Conservation (phyloP, 2,797 vertebrate species). For the Enteromius treurensis region DNA sequence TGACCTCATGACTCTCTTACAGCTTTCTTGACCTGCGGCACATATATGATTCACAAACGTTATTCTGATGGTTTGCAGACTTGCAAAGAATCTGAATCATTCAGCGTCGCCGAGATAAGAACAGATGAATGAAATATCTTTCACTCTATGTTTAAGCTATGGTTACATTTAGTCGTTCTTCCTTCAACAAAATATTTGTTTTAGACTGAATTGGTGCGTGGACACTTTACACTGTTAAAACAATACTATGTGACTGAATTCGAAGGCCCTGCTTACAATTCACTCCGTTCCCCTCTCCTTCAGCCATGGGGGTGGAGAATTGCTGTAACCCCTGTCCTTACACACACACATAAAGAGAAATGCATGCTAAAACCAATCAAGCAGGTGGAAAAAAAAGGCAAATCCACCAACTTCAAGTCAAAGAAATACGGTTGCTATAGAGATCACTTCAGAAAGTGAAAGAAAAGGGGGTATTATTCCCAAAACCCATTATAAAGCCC, state of each 20-base stretch:
- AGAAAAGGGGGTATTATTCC: constrained; percentile 51
- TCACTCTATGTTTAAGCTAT: not conserved
- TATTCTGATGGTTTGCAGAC: constrained; percentile 16
- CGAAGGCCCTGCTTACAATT: constrained; percentile 2
- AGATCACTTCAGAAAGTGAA: constrained; percentile 48
- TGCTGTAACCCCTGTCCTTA: not conserved
- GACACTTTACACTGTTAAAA: not conserved
- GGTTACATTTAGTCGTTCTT: not conserved
- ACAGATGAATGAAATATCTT: not conserved
- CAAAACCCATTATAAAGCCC: constrained; percentile 51
- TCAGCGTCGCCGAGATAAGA: not conserved
- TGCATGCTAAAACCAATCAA: constrained; percentile 13
- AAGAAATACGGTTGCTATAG: constrained; percentile 50
- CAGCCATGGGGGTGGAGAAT: constrained; percentile 20
- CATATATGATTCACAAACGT: not conserved
- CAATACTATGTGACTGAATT: not conserved
- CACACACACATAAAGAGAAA: not conserved
- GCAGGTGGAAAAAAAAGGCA: constrained; percentile 45
- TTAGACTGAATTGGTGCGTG: not conserved
- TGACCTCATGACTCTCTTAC: constrained; percentile 41
- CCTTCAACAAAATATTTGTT: not conserved
- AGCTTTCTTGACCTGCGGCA: not conserved
- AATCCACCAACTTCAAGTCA: constrained; percentile 41
- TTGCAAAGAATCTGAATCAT: not conserved
- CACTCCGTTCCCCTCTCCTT: constrained; percentile 3